Conservation (phyloP, 2,888 invertebrate species). For the Branchipolynoe longqiensis region DNA sequence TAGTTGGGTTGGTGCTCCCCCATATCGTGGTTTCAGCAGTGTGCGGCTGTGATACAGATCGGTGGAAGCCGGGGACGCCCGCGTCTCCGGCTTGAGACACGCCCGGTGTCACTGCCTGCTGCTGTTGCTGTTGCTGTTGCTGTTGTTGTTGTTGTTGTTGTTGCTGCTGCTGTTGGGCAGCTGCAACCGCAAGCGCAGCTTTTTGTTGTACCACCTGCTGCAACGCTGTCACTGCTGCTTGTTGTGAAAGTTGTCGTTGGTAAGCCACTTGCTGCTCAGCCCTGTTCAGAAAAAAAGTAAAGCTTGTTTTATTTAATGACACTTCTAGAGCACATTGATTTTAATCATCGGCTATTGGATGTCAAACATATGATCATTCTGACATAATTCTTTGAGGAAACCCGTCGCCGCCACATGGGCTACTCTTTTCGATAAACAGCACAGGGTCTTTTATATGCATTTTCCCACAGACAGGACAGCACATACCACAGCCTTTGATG, state of each 20-base stretch:
- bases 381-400: too few species aligned
- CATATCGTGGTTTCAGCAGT: conserved; percentile 37
- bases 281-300: neutral
- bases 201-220: neutral
- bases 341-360: too few species aligned
- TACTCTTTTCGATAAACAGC: too few species aligned
- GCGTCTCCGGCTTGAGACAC: conserved; percentile 64
- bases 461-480: too few species aligned
- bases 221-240: neutral
- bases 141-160: conserved; percentile 21
- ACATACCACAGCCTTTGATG: too few species aligned
- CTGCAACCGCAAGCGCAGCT: neutral
- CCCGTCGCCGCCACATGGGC: too few species aligned
- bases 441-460: too few species aligned
- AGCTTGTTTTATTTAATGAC: too few species aligned
- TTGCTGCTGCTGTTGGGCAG: neutral
- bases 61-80: conserved; percentile 42
- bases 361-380: too few species aligned
- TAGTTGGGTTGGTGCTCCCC: conserved; percentile 33
- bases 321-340: too few species aligned
- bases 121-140: neutral
- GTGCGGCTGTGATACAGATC: conserved; percentile 46
- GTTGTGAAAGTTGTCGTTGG: conserved; percentile 19
- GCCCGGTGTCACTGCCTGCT: neutral
- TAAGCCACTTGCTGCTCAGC: conserved; percentile 26